Percentiles rank a stretch among this genome's conserved stretches.
Conservation (phyloP, 2,113 vertebrate genomes). For the Laticauda colubrina region DNA sequence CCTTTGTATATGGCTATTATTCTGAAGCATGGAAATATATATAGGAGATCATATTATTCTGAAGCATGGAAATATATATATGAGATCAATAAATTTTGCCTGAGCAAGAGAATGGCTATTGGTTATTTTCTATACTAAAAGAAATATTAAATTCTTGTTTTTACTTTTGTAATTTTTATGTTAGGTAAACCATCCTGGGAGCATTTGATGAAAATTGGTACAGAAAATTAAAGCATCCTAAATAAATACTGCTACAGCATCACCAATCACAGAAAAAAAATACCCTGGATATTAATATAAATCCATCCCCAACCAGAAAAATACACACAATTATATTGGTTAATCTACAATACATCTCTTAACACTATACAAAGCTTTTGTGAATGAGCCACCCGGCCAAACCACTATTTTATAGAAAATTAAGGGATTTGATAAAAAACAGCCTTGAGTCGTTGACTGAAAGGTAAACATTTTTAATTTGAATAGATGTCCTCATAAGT, state of each 20-base stretch:
- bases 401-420: conserved; percentile 34
- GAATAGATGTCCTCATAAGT: conserved; percentile 67
- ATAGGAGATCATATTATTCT: no score
- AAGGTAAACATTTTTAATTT: conserved; percentile 78
- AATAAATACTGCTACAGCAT: neutral
- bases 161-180: neutral
- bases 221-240: neutral
- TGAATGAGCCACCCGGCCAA: neutral
- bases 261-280: neutral
- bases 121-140: neutral
- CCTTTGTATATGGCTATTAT: neutral
- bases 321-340: neutral
- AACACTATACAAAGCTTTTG: neutral
- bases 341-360: neutral
- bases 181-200: neutral
- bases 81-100: neutral
- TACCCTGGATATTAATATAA: rapidly evolving
- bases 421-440: conserved; percentile 50
- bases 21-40: neutral
- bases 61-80: neutral
- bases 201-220: neutral
- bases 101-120: neutral
- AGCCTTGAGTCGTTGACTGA: conserved; percentile 71
- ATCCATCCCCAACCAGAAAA: conserved; percentile 4
- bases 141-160: neutral